These are phyloP conservation scores for Eubasilissa splendida DNA, from an alignment of 2,888 invertebrate genomes.

Conservation along the genomic window DNA sequence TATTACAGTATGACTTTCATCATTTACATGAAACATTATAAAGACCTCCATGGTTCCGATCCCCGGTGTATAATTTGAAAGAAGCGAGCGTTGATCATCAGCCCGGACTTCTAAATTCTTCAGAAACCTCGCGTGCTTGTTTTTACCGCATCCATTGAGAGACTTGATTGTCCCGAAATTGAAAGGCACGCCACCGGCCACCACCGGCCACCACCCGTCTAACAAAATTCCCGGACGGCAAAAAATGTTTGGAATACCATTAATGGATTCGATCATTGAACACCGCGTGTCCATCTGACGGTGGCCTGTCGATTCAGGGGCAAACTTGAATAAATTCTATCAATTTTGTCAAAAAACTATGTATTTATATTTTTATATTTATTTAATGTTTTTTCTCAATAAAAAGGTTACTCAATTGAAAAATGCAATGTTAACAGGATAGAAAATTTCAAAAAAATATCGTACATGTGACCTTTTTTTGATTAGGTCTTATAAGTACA, in stretches of 20 bases:
- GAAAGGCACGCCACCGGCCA: slow-evolving; percentile 8
- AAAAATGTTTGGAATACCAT: slow-evolving; percentile 15
- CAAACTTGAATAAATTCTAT: too few species aligned
- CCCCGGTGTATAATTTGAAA: neutral
- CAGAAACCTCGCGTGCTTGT: neutral
- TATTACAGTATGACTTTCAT: too few species aligned
- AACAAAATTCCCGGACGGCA: slow-evolving; percentile 13
- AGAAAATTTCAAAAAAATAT: too few species aligned
- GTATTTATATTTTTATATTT: too few species aligned
- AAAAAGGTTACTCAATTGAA: too few species aligned
- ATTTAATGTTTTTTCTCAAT: too few species aligned
- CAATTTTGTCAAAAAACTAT: too few species aligned
- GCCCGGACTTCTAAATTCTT: slow-evolving; percentile 4
- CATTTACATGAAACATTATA: too few species aligned
- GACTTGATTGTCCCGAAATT: slow-evolving; percentile 12
- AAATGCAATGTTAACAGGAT: too few species aligned
- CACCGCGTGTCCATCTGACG: neutral
- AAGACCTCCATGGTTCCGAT: neutral
- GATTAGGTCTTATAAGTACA: too few species aligned
- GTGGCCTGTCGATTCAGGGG: neutral
- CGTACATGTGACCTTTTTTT: too few species aligned
- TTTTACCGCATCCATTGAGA: slow-evolving; percentile 5
- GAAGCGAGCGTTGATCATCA: neutral
- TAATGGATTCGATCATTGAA: slow-evolving; percentile 12
- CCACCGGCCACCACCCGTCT: neutral